Percentiles rank a stretch among this genome's conserved stretches.
These are phyloP conservation scores for Maniola jurtina DNA, from an alignment of 1,140 invertebrate species.

Conservation along the genomic window DNA sequence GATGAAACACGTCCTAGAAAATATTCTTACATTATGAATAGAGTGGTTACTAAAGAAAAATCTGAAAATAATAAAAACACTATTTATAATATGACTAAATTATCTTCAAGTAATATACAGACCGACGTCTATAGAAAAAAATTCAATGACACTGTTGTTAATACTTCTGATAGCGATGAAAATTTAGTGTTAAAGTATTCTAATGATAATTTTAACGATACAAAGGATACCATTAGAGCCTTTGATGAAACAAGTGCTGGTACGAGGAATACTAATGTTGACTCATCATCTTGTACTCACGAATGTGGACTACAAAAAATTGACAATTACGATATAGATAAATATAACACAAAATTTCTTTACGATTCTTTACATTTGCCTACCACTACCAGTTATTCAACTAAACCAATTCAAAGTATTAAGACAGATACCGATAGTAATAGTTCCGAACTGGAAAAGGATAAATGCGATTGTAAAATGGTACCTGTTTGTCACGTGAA, in stretches of 20 bases:
- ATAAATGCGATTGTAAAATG: constrained; percentile 55
- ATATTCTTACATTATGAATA: constrained; percentile 50
- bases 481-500: constrained; percentile 70
- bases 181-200: constrained; percentile 48
- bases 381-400: constrained; percentile 12
- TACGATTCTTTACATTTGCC: constrained; percentile 46
- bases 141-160: constrained; percentile 19
- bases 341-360: constrained; percentile 32
- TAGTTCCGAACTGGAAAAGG: constrained; percentile 20
- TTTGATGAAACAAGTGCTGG: constrained; percentile 25
- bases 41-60: constrained; percentile 15
- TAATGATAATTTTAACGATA: constrained; percentile 25
- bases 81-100: background rate
- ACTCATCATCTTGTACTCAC: constrained; percentile 25
- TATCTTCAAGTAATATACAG: background rate
- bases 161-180: constrained; percentile 29
- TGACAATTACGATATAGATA: constrained; percentile 8
- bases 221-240: constrained; percentile 34
- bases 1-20: constrained; percentile 31
- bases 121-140: constrained; percentile 5
- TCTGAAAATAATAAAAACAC: constrained; percentile 20
- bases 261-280: constrained; percentile 25
- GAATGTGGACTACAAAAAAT: constrained; percentile 21
- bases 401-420: constrained; percentile 24
- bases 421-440: constrained; percentile 28